phyloP scores from a whole-genome alignment of 1,140 invertebrate species.

The Orussus abietinus region DNA sequence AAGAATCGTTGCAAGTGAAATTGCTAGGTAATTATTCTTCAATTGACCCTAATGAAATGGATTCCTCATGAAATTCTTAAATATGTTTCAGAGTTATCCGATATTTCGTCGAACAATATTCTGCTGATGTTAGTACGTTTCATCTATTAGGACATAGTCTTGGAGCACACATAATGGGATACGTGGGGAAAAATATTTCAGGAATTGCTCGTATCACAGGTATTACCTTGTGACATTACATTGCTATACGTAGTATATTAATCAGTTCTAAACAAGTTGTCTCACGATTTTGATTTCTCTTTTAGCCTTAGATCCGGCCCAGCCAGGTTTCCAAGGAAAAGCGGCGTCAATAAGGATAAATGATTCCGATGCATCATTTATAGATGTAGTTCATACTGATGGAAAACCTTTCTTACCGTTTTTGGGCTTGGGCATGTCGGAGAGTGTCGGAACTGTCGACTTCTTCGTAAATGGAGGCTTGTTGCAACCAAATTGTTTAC shows the following conservation, averaged over 20 bases:
- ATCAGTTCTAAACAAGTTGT: conserved; percentile 4
- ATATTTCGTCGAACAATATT: conserved; percentile 21
- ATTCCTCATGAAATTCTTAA: not conserved
- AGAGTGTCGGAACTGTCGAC: conserved; percentile 36
- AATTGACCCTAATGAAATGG: not conserved
- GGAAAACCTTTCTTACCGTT: conserved; percentile 41
- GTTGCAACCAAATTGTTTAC: conserved; percentile 34
- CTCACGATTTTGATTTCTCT: conserved; percentile 10
- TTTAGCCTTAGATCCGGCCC: conserved; percentile 53
- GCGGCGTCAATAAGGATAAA: conserved; percentile 38
- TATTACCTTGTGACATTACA: conserved; percentile 18
- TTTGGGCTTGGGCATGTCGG: conserved; percentile 44
- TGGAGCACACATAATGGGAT: conserved; percentile 44
- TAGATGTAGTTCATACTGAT: conserved; percentile 54
- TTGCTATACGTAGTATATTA: conserved; percentile 5
- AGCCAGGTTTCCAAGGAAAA: conserved; percentile 48
- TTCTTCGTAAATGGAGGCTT: conserved; percentile 41
- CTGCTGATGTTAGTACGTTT: conserved; percentile 21
- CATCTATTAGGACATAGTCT: conserved; percentile 49
- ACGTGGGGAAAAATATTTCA: conserved; percentile 37
- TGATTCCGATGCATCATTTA: conserved; percentile 45
- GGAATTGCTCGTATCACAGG: conserved; percentile 40
- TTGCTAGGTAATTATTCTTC: conserved; percentile 24
- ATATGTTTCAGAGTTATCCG: conserved; percentile 28
- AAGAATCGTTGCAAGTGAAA: conserved; percentile 42